These are phyloP conservation scores for Nemotelus pantherinus DNA, from an alignment of 2,888 invertebrate species.

Conservation along the genomic window DNA sequence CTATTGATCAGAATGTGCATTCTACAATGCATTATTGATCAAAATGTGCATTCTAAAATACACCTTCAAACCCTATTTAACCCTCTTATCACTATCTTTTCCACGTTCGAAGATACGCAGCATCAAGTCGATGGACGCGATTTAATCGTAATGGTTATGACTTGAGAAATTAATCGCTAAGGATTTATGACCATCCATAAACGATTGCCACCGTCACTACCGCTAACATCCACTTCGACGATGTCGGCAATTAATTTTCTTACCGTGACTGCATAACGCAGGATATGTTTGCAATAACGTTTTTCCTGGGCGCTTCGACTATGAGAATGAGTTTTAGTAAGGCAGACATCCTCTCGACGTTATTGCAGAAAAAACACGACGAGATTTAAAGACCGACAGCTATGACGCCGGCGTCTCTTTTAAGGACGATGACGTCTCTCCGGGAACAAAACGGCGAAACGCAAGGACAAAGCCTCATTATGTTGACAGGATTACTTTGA, in stretches of 20 bases:
- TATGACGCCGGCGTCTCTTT: background rate
- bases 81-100: background rate
- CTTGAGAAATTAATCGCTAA: conserved; percentile 34
- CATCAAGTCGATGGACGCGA: conserved; percentile 5
- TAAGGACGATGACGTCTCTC: no score
- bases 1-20: no score
- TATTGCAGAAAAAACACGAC: background rate
- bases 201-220: background rate
- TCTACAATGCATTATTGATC: no score
- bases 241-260: conserved; percentile 37
- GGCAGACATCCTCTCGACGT: background rate
- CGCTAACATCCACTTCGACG: conserved; percentile 7
- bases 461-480: conserved; percentile 26
- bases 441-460: background rate
- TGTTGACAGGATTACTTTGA: conserved; percentile 37
- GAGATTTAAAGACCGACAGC: background rate
- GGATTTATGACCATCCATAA: conserved; percentile 30
- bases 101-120: background rate
- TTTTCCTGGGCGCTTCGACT: background rate
- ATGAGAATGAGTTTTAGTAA: background rate
- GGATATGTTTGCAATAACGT: conserved; percentile 19
- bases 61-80: background rate
- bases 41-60: no score
- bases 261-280: conserved; percentile 34
- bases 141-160: conserved; percentile 35